Percentiles rank a stretch among this genome's conserved stretches.
phyloP scores from a whole-genome alignment of 2,113 vertebrate species.

The Callipepla squamata region DNA sequence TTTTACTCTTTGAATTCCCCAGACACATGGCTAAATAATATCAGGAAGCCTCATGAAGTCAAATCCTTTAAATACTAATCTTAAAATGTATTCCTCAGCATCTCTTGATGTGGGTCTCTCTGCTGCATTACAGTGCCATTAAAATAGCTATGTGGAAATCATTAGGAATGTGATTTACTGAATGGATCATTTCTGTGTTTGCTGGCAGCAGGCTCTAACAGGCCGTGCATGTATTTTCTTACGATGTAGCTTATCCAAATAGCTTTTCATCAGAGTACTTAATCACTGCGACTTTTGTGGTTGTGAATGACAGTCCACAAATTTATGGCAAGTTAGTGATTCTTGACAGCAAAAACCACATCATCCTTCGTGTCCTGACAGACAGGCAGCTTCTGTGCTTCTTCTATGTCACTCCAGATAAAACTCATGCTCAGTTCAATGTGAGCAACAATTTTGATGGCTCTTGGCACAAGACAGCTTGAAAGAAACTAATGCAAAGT shows the following conservation, averaged over 20 bases:
- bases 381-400: conserved; percentile 67
- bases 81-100: background rate
- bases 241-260: conserved; percentile 72
- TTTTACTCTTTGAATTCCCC: background rate
- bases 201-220: background rate
- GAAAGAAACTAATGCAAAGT: conserved; percentile 68
- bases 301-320: conserved; percentile 60
- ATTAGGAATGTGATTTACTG: background rate
- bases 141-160: background rate
- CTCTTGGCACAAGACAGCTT: conserved; percentile 80
- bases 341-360: conserved; percentile 64
- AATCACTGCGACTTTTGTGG: conserved; percentile 77
- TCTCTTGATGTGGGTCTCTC: background rate
- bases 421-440: conserved; percentile 55
- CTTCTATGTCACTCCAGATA: conserved; percentile 62
- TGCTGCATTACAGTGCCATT: background rate
- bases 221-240: background rate
- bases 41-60: background rate
- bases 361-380: conserved; percentile 71
- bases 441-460: conserved; percentile 75
- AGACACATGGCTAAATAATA: background rate
- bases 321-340: conserved; percentile 81
- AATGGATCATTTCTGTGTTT: background rate
- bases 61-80: background rate
- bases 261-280: conserved; percentile 79